Percentiles rank a stretch among this genome's conserved stretches.
phyloP scores from a whole-genome alignment of 2,797 vertebrate genomes.

The Propithecus perrieri region DNA sequence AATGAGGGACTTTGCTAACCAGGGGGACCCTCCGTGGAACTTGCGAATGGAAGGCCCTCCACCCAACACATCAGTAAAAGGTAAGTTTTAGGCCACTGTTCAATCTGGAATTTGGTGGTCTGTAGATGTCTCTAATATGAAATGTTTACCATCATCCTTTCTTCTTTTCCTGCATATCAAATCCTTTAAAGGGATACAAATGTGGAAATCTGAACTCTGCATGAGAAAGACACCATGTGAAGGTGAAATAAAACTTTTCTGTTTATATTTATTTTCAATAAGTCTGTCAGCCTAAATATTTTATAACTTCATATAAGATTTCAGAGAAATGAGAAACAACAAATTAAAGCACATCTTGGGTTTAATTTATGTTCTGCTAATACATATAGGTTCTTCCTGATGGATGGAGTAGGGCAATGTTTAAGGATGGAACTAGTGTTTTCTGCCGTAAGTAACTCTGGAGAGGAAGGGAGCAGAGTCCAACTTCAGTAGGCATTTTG shows the following conservation, averaged over 20 bases:
- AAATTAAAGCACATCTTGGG: slow-evolving; percentile 43
- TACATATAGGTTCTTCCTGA: not conserved
- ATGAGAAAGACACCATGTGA: slow-evolving; percentile 90
- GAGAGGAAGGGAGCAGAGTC: not conserved
- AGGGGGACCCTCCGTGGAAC: slow-evolving; percentile 98
- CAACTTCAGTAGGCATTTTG: not conserved
- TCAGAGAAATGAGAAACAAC: slow-evolving; percentile 53
- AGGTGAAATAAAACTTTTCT: slow-evolving; percentile 88
- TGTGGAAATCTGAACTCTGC: slow-evolving; percentile 90
- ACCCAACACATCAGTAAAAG: slow-evolving; percentile 99
- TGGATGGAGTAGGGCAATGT: slow-evolving; percentile 18
- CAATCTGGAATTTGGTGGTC: slow-evolving; percentile 70
- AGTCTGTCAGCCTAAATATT: slow-evolving; percentile 63
- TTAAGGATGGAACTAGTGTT: slow-evolving; percentile 1
- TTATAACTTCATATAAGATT: slow-evolving; percentile 48
- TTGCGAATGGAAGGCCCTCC: slow-evolving; percentile 96
- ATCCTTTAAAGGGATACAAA: slow-evolving; percentile 90
- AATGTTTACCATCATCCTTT: slow-evolving; percentile 87
- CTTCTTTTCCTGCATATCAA: slow-evolving; percentile 90
- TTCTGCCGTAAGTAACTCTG: slow-evolving; percentile 6
- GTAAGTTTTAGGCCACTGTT: slow-evolving; percentile 84
- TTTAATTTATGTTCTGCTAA: slow-evolving; percentile 53
- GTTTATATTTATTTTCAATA: slow-evolving; percentile 78
- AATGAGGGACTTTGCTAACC: slow-evolving; percentile 99
- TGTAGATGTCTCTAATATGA: slow-evolving; percentile 76